Base-by-base conservation (phyloP, 2,888 invertebrate species). In the Lumbricus terrestris region DNA sequence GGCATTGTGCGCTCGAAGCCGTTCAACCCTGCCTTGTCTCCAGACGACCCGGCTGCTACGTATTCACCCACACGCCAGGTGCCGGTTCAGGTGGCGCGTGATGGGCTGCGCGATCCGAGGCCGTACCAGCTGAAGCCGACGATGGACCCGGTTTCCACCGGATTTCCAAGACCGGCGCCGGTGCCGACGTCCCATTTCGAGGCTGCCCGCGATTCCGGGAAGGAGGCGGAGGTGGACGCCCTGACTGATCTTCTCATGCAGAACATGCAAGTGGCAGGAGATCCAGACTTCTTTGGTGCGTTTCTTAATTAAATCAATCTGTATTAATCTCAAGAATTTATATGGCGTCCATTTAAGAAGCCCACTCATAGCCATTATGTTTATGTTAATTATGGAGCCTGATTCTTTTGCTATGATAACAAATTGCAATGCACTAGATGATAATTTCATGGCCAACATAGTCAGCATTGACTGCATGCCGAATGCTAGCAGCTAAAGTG, bases 231-330 rank as follows among this genome's bases (percentile, higher is more conserved):
- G 95, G 98, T 98, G 29, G 98, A 98, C 95, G 97, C 97, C 90
- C 95, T 98, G 89, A 98, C 98, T 37, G 97, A 97, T 95, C 96
- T 98, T 90, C 96, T 98, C 90, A 97, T 98, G 13, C 97, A 97
- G 95, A 97, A 98, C 88, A 97, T 98, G 93, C 94, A 94, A 89
- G 94, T 94, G 16, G 92, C 94, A 0, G 93, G 93, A 34, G 97
- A 96, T 93, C 95, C 96, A 5, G 97, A 97, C 94, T 96, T 96
- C 91, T 97, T 97, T 95, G 96, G 96, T 96, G 94, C 88, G 89
- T 54, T 42, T 90, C n/a, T n/a, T n/a, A n/a, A n/a, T n/a, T n/a
- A n/a, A n/a, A n/a, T n/a, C n/a, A n/a, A n/a, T n/a, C n/a, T n/a
- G n/a, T n/a, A n/a, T n/a, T n/a, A n/a, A n/a, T n/a, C n/a, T n/a